These are phyloP conservation scores for Gonatopus flavifemur DNA, from an alignment of 1,140 invertebrate species.

Conservation along the genomic window DNA sequence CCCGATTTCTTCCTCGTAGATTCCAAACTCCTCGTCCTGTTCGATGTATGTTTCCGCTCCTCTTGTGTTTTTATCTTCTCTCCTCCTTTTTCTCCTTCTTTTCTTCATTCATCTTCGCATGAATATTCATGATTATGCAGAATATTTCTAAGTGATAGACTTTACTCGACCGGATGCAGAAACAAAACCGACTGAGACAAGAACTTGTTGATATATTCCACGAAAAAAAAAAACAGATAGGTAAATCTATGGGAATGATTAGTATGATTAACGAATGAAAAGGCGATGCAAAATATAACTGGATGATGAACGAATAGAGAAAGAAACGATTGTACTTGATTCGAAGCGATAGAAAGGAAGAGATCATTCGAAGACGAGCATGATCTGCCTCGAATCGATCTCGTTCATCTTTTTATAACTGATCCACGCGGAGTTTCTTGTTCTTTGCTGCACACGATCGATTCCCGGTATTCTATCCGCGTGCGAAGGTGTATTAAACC, in stretches of 20 bases:
- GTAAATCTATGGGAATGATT: too few relatives aligned
- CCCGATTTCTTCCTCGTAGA: constrained; percentile 35
- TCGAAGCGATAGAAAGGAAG: too few relatives aligned
- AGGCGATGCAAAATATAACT: too few relatives aligned
- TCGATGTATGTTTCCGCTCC: constrained; percentile 14
- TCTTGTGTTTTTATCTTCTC: constrained; percentile 1
- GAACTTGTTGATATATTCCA: too few relatives aligned
- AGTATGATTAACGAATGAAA: too few relatives aligned
- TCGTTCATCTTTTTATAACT: constrained; percentile 37
- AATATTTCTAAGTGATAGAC: constrained; percentile 13
- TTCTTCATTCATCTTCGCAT: constrained; percentile 20
- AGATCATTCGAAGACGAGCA: constrained; percentile 29
- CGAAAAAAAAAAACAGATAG: too few relatives aligned
- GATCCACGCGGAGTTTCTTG: constrained; percentile 34
- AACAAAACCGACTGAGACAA: too few relatives aligned
- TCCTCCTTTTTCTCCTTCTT: constrained; percentile 1
- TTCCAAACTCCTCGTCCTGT: too few relatives aligned
- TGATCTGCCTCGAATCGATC: constrained; percentile 22
- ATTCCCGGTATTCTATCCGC: constrained; percentile 35
- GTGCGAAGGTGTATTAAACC: constrained; percentile 20
- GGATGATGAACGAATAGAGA: not conserved
- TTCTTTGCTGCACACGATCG: constrained; percentile 25
- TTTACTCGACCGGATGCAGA: too few relatives aligned
- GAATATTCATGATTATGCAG: constrained; percentile 52
- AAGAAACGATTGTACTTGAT: too few relatives aligned